Percentiles rank a stretch among this genome's conserved stretches.
Conservation (phyloP, 2,113 vertebrate genomes). For the Jacana jacana region DNA sequence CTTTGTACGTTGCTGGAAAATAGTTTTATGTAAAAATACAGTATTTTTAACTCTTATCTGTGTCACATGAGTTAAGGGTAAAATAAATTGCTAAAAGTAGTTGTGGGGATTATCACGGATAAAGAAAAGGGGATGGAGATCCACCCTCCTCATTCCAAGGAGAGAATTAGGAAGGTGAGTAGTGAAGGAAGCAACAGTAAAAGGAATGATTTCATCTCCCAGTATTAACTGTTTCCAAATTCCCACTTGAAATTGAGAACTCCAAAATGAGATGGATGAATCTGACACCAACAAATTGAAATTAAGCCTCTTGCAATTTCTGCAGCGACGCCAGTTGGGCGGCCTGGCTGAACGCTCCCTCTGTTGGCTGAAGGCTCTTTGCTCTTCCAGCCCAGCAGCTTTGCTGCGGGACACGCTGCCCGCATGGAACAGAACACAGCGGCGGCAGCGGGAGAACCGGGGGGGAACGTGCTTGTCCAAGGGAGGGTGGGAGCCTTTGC, state of each 20-base stretch:
- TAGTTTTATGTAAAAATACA: background rate
- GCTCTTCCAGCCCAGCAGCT: background rate
- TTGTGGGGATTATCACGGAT: background rate
- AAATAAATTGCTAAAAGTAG: background rate
- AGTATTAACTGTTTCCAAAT: background rate
- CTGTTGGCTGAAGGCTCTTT: constrained; percentile 1
- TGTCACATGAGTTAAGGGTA: background rate
- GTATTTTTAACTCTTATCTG: background rate
- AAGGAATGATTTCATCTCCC: background rate
- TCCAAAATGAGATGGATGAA: background rate
- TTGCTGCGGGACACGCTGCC: background rate
- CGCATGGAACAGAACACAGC: background rate
- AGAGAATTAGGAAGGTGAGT: background rate
- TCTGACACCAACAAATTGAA: background rate
- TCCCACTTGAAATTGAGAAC: background rate
- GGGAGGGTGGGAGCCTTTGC: background rate
- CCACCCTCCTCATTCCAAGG: background rate
- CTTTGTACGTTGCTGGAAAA: background rate
- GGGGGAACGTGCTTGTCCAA: background rate
- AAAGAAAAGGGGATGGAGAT: background rate
- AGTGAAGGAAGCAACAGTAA: background rate
- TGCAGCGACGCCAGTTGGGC: accelerated
- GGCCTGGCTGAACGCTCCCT: background rate
- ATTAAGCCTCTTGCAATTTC: background rate
- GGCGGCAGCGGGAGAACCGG: background rate